Percentiles rank a stretch among this genome's conserved stretches.
These are phyloP conservation scores for Melinaea marsaeus DNA, from an alignment of 2,888 invertebrate genomes.

Conservation along the genomic window DNA sequence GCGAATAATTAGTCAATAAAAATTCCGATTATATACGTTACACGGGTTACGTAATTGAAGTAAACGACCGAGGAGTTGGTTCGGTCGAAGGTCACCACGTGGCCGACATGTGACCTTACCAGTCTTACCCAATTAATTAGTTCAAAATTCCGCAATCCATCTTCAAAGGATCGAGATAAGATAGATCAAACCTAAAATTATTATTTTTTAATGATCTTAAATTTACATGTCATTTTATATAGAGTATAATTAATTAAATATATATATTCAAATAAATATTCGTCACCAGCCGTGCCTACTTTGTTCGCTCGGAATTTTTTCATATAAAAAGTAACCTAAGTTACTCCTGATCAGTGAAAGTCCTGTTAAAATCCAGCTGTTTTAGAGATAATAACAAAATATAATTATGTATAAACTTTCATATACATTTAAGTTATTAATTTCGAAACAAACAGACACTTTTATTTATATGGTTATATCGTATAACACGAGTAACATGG, in stretches of 20 bases:
- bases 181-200: not conserved
- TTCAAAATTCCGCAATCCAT: conserved; percentile 21
- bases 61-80: conserved; percentile 71
- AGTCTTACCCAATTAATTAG: conserved; percentile 30
- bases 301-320: too few relatives aligned
- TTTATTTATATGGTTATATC: not conserved
- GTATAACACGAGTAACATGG: conserved; percentile 22
- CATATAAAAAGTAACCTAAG: too few relatives aligned
- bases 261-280: too few relatives aligned
- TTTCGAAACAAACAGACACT: not conserved
- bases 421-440: too few relatives aligned
- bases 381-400: too few relatives aligned
- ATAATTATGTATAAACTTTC: too few relatives aligned
- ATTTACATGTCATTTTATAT: too few relatives aligned
- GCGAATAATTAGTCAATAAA: conserved; percentile 78
- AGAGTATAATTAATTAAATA: too few relatives aligned
- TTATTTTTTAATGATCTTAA: too few relatives aligned
- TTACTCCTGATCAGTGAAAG: too few relatives aligned
- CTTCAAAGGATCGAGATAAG: not conserved
- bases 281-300: too few relatives aligned
- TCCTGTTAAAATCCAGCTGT: too few relatives aligned
- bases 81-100: conserved; percentile 65
- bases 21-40: conserved; percentile 76
- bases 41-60: conserved; percentile 76
- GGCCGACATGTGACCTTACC: conserved; percentile 42